Conservation (phyloP, 2,797 vertebrate species). For the Odontamblyopus rebecca region DNA sequence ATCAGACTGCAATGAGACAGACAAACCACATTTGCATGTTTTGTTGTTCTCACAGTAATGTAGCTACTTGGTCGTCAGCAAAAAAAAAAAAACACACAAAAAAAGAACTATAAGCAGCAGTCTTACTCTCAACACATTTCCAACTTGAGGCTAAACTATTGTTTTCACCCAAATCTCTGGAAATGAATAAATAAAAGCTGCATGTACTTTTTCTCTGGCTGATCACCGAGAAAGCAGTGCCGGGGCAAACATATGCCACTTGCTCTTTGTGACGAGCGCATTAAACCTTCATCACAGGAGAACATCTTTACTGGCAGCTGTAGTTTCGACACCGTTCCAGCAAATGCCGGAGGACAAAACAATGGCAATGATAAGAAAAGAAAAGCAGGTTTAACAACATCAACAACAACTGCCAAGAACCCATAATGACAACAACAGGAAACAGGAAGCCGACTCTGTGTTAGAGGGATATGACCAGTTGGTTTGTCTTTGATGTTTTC, state of each 20-base stretch:
- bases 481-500: slow-evolving; percentile 68
- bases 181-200: slow-evolving; percentile 55
- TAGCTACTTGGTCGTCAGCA: neutral
- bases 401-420: slow-evolving; percentile 5
- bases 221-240: slow-evolving; percentile 36
- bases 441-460: slow-evolving; percentile 27
- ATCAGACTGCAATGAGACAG: too few relatives aligned
- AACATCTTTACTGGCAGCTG: slow-evolving; percentile 59
- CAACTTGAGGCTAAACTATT: slow-evolving; percentile 19
- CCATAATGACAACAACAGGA: slow-evolving; percentile 11
- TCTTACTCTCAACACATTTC: slow-evolving; percentile 19
- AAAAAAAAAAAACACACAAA: slow-evolving; percentile 11
- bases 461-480: slow-evolving; percentile 74
- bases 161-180: slow-evolving; percentile 42
- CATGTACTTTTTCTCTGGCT: slow-evolving; percentile 37
- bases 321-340: slow-evolving; percentile 42
- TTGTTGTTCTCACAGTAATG: neutral
- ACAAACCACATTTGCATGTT: neutral
- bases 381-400: slow-evolving; percentile 17
- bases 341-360: slow-evolving; percentile 51
- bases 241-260: slow-evolving; percentile 62
- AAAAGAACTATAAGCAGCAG: neutral
- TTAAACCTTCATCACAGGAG: slow-evolving; percentile 72
- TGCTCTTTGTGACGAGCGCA: slow-evolving; percentile 49
- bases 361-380: slow-evolving; percentile 18